Percentiles rank a stretch among this genome's conserved stretches.
Conservation (phyloP, 2,888 invertebrate species). For the Dyspetes luteomarginatus region DNA sequence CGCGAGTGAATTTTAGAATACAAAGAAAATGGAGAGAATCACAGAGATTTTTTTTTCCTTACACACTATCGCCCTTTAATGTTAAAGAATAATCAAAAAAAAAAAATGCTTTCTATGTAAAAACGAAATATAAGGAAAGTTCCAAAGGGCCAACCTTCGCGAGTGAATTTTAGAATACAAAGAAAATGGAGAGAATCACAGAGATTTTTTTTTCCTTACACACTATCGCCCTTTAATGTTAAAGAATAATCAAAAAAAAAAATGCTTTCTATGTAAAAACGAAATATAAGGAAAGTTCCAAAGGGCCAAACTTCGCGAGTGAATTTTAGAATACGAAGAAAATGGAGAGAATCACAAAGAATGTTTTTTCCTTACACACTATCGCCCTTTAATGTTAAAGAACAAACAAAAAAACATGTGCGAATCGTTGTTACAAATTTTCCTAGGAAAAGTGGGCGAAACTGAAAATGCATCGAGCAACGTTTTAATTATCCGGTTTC, state of each 20-base stretch:
- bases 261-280: background rate
- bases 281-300: background rate
- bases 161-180: too few relatives aligned
- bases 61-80: too few relatives aligned
- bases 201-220: too few relatives aligned
- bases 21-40: too few relatives aligned
- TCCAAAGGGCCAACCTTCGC: background rate
- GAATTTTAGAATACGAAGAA: too few relatives aligned
- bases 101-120: background rate
- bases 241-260: too few relatives aligned
- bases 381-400: slow-evolving; percentile 24
- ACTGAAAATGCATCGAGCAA: slow-evolving; percentile 13
- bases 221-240: too few relatives aligned
- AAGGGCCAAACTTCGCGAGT: background rate
- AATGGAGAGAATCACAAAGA: background rate
- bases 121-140: background rate
- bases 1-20: too few relatives aligned
- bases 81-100: too few relatives aligned
- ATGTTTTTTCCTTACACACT: slow-evolving; percentile 10
- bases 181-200: too few relatives aligned
- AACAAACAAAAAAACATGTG: background rate
- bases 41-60: too few relatives aligned
- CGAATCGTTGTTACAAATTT: slow-evolving; percentile 37
- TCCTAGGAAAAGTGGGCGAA: slow-evolving; percentile 12
- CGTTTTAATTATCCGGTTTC: slow-evolving; percentile 51